Base-by-base conservation (phyloP, 1,140 invertebrate genomes). In the Musca domestica region DNA sequence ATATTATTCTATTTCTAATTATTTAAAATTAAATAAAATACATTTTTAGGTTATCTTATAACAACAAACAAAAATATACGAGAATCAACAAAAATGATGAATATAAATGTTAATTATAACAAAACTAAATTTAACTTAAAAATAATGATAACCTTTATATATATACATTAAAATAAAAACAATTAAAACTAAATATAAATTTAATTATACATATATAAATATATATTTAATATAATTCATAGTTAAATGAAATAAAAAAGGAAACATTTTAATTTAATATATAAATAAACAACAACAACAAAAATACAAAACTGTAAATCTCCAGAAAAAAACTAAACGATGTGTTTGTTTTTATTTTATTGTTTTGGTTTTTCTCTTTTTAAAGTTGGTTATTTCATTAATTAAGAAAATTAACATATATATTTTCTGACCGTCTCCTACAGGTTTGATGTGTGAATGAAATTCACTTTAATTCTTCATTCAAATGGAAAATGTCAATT, bases 201-300 rank as follows among this genome's bases (percentile, higher is more conserved):
- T 41, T 65, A 65, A 51, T 41, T 47, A 46, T 52, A 52, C 19
- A 52, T 52, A 22, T 52, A 52, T 49, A 65, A 47, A 25, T 20
- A 65, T 48, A 65, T 22, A 65, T 65, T 65, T 49, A 65, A 65
- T 25, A 65, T 19, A 65, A 49, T 65, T 65, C 48, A 51, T 65
- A 65, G 41, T 65, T 48, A 65, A 65, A 65, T 65, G 64, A 65
- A 51, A 65, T 25, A 65, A 49, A 65, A 65, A 52, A 20, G 23
- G 64, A 65, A 65, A 65, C 34, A 65, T 49, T 46, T 64, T 64
- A 64, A 64, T 64, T 49, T 65, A 51, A 65, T 49, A 49, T 20
- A 65, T 49, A 65, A 65, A 64, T 25, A 61, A 61, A 61, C n/a
- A 15, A 61, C 6, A 61, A 22, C 19, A 22, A 64, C 41, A 64